These are phyloP conservation scores for Apodemia duryi DNA, from an alignment of 2,888 invertebrate species.

Conservation along the genomic window DNA sequence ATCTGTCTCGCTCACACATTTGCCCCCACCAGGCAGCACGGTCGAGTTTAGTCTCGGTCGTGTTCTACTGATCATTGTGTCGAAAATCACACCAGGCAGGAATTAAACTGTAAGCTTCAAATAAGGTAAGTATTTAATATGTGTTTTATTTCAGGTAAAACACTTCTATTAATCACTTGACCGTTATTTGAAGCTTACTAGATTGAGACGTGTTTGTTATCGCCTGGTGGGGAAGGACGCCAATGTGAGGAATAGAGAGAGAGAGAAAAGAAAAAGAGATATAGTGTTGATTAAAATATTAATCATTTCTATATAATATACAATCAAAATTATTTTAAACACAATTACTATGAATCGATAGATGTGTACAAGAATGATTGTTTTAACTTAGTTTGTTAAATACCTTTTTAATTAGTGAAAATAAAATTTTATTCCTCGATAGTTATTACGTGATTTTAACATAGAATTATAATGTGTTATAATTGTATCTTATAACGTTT, in stretches of 20 bases:
- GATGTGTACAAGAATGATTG: neutral
- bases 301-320: neutral
- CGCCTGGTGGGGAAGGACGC: constrained; percentile 4
- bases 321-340: neutral
- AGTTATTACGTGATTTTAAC: no score
- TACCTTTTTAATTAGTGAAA: neutral
- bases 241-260: neutral
- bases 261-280: no score
- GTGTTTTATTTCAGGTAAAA: constrained; percentile 9
- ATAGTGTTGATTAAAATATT: no score
- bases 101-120: constrained; percentile 6
- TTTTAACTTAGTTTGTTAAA: no score
- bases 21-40: neutral
- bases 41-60: neutral
- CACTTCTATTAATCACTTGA: constrained; percentile 1
- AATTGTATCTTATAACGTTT: no score
- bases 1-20: neutral
- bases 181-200: neutral
- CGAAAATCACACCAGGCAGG: constrained; percentile 5
- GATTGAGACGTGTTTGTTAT: constrained; percentile 9
- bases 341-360: no score
- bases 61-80: constrained; percentile 3
- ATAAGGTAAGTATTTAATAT: constrained; percentile 11
- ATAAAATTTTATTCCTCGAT: neutral
- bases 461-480: no score